Percentiles rank a stretch among this genome's conserved stretches.
Evolutionary conservation across 2,113 vertebrate genomes (phyloP).

Genomic region (Nipponia nippon): DNA sequence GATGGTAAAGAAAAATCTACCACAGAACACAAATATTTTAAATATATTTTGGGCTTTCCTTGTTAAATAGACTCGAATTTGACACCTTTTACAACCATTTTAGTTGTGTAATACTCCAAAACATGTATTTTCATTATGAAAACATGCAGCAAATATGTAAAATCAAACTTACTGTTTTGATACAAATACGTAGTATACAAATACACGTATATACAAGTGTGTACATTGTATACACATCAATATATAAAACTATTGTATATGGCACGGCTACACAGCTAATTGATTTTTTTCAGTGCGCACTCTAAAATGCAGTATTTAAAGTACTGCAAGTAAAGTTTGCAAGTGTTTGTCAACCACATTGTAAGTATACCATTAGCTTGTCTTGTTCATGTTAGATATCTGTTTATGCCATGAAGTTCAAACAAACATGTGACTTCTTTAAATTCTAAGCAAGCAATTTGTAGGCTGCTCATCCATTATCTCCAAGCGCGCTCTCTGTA

Average conservation of each 20-base stretch:
- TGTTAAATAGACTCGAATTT: neutral
- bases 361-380: slow-evolving; percentile 34
- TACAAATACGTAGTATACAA: neutral
- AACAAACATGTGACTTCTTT: slow-evolving; percentile 68
- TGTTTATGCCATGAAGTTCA: slow-evolving; percentile 61
- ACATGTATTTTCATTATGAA: neutral
- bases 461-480: slow-evolving; percentile 71
- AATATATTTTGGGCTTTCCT: neutral
- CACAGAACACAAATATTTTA: neutral
- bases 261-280: neutral
- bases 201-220: neutral
- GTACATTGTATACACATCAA: neutral
- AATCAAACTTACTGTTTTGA: neutral
- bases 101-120: neutral
- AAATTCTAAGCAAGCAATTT: slow-evolving; percentile 73
- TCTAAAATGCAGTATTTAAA: neutral
- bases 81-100: neutral
- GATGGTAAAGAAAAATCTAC: neutral
- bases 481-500: slow-evolving; percentile 36
- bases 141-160: neutral
- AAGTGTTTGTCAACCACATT: slow-evolving; percentile 4
- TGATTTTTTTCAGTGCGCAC: neutral
- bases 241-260: neutral
- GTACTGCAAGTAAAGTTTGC: neutral
- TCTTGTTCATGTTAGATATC: slow-evolving; percentile 35